Conservation (phyloP, 2,113 vertebrate species). For the Mixornis gularis region DNA sequence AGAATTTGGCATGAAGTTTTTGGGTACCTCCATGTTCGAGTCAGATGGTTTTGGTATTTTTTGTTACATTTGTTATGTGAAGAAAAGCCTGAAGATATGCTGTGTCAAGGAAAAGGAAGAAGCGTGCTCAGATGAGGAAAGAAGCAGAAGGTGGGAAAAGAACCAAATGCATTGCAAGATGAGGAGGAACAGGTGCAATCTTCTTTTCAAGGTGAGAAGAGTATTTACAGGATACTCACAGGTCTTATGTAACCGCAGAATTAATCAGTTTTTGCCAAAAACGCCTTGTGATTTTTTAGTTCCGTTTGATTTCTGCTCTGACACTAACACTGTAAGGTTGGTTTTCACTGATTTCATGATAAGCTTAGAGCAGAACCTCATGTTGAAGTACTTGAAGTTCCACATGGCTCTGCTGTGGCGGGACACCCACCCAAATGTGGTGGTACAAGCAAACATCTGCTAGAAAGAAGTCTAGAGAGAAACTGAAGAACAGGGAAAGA, state of each 20-base stretch:
- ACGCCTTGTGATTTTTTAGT: neutral
- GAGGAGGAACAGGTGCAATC: neutral
- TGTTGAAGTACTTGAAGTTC: neutral
- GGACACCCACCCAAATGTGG: neutral
- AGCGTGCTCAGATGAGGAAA: neutral
- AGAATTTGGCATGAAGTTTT: constrained; percentile 29
- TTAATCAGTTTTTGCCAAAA: neutral
- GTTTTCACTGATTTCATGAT: neutral
- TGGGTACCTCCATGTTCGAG: neutral
- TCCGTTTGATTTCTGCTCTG: neutral
- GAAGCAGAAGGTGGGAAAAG: neutral
- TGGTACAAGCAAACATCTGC: neutral
- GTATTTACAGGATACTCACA: neutral
- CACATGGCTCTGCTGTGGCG: neutral
- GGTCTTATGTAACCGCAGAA: neutral
- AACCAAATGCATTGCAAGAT: neutral
- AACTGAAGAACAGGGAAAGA: neutral
- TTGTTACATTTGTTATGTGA: neutral
- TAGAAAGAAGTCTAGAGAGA: neutral
- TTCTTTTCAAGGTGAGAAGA: constrained; percentile 13
- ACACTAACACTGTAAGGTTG: neutral
- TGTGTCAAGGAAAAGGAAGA: constrained; percentile 6
- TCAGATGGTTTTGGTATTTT: constrained; percentile 44
- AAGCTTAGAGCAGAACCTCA: neutral
- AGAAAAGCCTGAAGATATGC: neutral